phyloP scores from a whole-genome alignment of 2,113 vertebrate genomes.

The Amia ocellicauda region DNA sequence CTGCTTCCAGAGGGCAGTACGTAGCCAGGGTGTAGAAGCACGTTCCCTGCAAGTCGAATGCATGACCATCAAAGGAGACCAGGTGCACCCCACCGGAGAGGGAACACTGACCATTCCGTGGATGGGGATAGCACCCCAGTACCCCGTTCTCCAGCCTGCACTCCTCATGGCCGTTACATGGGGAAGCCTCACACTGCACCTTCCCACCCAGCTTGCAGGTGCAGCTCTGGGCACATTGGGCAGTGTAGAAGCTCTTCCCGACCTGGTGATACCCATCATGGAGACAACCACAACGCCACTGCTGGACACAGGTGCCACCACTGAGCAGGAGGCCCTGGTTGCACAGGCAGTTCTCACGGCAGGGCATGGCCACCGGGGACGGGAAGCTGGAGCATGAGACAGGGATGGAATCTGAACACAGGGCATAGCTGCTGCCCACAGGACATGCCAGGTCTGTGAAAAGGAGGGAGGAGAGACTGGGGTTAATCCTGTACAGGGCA shows the following conservation, averaged over 20 bases:
- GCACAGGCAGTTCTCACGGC: slow-evolving; percentile 35
- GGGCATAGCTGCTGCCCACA: slow-evolving; percentile 6
- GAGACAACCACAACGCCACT: slow-evolving; percentile 36
- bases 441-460: slow-evolving; percentile 32
- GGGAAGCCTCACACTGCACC: slow-evolving; percentile 17
- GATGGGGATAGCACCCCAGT: slow-evolving; percentile 28
- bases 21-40: slow-evolving; percentile 44
- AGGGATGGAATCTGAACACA: slow-evolving; percentile 16
- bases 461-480: slow-evolving; percentile 14
- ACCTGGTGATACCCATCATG: slow-evolving; percentile 22
- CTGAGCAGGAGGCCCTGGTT: slow-evolving; percentile 29
- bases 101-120: slow-evolving; percentile 21
- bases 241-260: neutral
- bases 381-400: neutral
- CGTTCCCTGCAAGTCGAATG: slow-evolving; percentile 43
- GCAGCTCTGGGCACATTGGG: slow-evolving; percentile 22
- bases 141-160: slow-evolving; percentile 30
- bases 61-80: slow-evolving; percentile 33
- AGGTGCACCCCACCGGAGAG: slow-evolving; percentile 29
- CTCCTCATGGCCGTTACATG: slow-evolving; percentile 26
- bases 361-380: neutral
- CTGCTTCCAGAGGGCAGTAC: slow-evolving; percentile 12
- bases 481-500: too few species aligned
- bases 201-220: slow-evolving; percentile 31
- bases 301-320: slow-evolving; percentile 22